Conservation (phyloP, 1,140 invertebrate species). For the Drosophila ambigua region DNA sequence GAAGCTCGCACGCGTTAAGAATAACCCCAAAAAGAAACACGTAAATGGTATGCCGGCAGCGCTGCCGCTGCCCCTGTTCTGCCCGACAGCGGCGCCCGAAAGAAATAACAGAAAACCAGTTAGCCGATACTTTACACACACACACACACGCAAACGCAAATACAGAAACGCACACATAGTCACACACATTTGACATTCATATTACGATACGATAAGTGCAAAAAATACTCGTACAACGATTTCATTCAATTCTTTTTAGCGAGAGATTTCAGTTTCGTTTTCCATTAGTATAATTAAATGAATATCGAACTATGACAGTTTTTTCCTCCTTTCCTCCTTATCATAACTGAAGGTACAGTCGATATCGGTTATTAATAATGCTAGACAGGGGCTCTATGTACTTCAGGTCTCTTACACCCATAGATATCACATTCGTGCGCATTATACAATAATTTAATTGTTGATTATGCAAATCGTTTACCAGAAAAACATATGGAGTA, state of each 20-base stretch:
- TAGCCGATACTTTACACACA: slow-evolving; percentile 60
- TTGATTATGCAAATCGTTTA: too few relatives aligned
- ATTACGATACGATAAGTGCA: slow-evolving; percentile 55
- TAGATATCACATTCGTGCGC: too few relatives aligned
- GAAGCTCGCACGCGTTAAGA: slow-evolving; percentile 63
- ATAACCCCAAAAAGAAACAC: slow-evolving; percentile 80
- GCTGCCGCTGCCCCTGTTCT: slow-evolving; percentile 23
- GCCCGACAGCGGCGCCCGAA: slow-evolving; percentile 30
- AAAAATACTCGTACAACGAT: slow-evolving; percentile 29
- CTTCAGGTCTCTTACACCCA: too few relatives aligned
- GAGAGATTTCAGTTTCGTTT: slow-evolving; percentile 71
- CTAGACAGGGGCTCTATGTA: too few relatives aligned
- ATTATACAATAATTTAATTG: too few relatives aligned
- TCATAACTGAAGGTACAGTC: slow-evolving; percentile 20
- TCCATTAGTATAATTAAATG: slow-evolving; percentile 54
- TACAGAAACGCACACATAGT: slow-evolving; percentile 3
- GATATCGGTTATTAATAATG: too few relatives aligned
- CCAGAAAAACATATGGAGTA: too few relatives aligned
- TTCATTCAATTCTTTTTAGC: slow-evolving; percentile 60
- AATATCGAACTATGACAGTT: slow-evolving; percentile 44
- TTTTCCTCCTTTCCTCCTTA: slow-evolving; percentile 14
- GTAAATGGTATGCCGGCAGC: slow-evolving; percentile 60
- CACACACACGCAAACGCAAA: slow-evolving; percentile 14
- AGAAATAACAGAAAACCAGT: slow-evolving; percentile 72
- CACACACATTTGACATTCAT: slow-evolving; percentile 40